Evolutionary conservation across 2,797 vertebrate genomes (phyloP).

Genomic region (Chelonia mydas): DNA sequence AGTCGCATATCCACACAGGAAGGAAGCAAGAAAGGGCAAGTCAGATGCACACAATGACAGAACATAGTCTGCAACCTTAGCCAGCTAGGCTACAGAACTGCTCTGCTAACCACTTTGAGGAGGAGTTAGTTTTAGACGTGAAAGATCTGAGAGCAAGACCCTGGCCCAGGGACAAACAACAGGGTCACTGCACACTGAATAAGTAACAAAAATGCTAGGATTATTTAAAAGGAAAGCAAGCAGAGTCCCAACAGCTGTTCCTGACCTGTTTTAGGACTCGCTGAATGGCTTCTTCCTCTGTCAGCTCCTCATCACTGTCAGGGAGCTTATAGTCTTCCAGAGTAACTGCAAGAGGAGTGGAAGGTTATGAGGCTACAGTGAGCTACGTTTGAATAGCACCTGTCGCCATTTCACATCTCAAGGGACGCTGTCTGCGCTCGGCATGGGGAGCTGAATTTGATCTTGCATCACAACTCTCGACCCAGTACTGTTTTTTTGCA

Average conservation of each 20-base stretch:
- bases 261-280: constrained; percentile 92
- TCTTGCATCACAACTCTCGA: not conserved
- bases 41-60: not conserved
- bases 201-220: not conserved
- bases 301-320: constrained; percentile 93
- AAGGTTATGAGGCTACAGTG: not conserved
- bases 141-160: not conserved
- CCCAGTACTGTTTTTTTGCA: not conserved
- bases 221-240: constrained; percentile 5
- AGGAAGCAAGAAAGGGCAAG: not conserved
- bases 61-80: not conserved
- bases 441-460: not conserved
- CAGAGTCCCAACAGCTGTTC: not conserved
- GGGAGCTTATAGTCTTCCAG: constrained; percentile 85
- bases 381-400: not conserved
- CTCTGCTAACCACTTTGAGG: not conserved
- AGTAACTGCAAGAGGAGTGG: constrained; percentile 84
- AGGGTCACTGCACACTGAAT: not conserved
- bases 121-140: not conserved
- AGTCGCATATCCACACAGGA: not conserved
- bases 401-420: not conserved
- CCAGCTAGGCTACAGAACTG: not conserved
- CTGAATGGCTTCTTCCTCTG: constrained; percentile 90
- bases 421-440: not conserved
- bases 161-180: not conserved